Evolutionary conservation across 1,140 invertebrate genomes (phyloP).

Genomic region (Drosophila pachea): DNA sequence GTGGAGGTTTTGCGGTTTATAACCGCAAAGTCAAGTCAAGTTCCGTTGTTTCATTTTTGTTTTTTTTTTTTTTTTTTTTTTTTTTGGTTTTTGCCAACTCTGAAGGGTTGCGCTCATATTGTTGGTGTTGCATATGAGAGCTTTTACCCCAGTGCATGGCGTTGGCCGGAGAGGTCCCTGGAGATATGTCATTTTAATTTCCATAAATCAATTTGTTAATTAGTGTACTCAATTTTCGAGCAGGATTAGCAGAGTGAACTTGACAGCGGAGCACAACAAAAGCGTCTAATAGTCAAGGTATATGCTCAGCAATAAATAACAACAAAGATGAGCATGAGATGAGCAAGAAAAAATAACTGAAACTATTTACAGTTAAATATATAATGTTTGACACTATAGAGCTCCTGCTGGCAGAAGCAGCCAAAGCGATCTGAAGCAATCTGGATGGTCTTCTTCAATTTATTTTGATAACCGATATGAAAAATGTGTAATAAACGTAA

Average conservation of each 20-base stretch:
- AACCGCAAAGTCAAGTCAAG: slow-evolving; percentile 62
- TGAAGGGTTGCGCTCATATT: slow-evolving; percentile 40
- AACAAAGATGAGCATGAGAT: slow-evolving; percentile 18
- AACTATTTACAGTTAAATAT: too few relatives aligned
- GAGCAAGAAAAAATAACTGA: slow-evolving; percentile 33
- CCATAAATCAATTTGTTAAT: slow-evolving; percentile 78
- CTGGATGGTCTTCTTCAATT: slow-evolving; percentile 52
- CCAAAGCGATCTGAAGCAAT: slow-evolving; percentile 50
- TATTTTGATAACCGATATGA: slow-evolving; percentile 62
- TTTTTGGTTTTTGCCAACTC: background rate
- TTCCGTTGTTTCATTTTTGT: slow-evolving; percentile 24
- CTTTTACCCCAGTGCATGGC: slow-evolving; percentile 27
- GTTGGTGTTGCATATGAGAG: slow-evolving; percentile 56
- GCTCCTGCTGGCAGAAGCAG: slow-evolving; percentile 29
- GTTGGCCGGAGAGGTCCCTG: slow-evolving; percentile 21
- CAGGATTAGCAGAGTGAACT: slow-evolving; percentile 45
- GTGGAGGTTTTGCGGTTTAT: slow-evolving; percentile 23
- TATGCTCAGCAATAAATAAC: background rate
- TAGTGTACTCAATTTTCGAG: slow-evolving; percentile 57
- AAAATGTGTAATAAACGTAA: slow-evolving; percentile 43
- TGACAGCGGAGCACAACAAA: background rate
- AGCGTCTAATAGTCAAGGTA: background rate
- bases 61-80: too few relatives aligned
- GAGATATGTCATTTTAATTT: slow-evolving; percentile 74
- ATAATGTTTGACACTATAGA: too few relatives aligned